Evolutionary conservation across 2,888 invertebrate species (phyloP), one percentile per base, ranked within the genome.

Genomic region (Sicus ferrugineus): DNA sequence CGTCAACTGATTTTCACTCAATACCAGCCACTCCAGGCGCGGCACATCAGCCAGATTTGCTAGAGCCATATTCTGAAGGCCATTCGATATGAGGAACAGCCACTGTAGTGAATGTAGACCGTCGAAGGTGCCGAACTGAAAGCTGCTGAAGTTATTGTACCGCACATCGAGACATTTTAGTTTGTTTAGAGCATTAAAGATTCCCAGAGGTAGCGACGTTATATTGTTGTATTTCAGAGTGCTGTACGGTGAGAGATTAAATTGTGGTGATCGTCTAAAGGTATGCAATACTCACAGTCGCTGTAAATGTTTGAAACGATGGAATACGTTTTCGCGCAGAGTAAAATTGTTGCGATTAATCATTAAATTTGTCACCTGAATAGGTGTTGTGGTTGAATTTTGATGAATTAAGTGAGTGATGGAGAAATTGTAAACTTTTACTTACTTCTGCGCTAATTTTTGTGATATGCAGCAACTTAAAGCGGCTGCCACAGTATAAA

Each of bases 1-100:
- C 3, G 86, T 86, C 48, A 89, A 77, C 14, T 79, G 79, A 82
- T 89, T 89, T 42, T 84, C 77, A 16, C 85, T 86, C 61, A 89
- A 77, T 74, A 87, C 82, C 78, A 89, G 78, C 84, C 86, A 86
- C 61, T 83, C 79, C 54, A 88, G 77, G 6, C 77, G 75, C 1
- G 76, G 80, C 75, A 87, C 82, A 68, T 85, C 80, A 52, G 84
- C 80, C 23, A 78, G 77, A 52, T 88, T 84, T 70, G 86, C 85
- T 73, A 88, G 77, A 75, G 87, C 83, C 56, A 88, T 83, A 21
- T 78, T 71, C 9, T 74, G 73, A 61, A 90, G 79, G 69, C 79
- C 77, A 78, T 89, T 89, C 58, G 86, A 81, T 46, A 86, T 81
- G 31, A 88, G 75, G 73, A 85, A 83, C 23, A 90, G 77, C 82